Evolutionary conservation across 2,888 invertebrate genomes (phyloP), one percentile per base, ranked within the genome.

Genomic region (Falcaria lacertinaria): DNA sequence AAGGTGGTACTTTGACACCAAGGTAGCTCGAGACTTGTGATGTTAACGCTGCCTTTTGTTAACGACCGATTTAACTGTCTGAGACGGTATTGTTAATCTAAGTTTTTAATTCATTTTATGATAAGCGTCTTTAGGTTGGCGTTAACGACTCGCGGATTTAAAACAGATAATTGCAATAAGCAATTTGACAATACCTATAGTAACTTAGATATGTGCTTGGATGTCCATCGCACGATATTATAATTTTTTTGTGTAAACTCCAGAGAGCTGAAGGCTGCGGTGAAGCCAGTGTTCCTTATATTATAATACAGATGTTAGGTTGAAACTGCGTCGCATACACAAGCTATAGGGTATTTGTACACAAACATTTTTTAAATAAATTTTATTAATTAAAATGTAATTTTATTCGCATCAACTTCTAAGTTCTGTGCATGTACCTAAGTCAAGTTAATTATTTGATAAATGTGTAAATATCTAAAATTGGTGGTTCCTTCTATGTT

Each of bases 271-370:
- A n/a, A n/a, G n/a, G n/a, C n/a, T n/a, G 6, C 46, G 55, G 64
- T 44, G 54, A 6, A 8, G 17, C 52, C 67, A 59, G 53, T 67
- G 57, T 46, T 62, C 60, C 59, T 62, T 57, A 57, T 52, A 60
- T 48, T 38, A 57, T 50, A 48, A 48, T 51, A 63, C 57, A 58
- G 66, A 61, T 47, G 48, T 54, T 60, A 66, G 60, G 64, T 57
- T 50, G 57, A 48, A 48, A 47, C 63, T 67, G 69, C 74, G 69
- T 67, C 57, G 70, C 73, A 60, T 74, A 78, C 80, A 76, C 74
- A 67, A 70, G 76, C 80, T 78, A 64, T 80, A 80, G 74, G 67
- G 63, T 74, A 83, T 83, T 80, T 86, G 85, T 86, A 86, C 84
- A 85, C 85, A 54, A 61, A 73, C 72, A 69, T 70, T 76, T 84